Evolutionary conservation across 2,797 vertebrate genomes (phyloP), one percentile per base, ranked within the genome.

Genomic region (Leucoraja ocellata): DNA sequence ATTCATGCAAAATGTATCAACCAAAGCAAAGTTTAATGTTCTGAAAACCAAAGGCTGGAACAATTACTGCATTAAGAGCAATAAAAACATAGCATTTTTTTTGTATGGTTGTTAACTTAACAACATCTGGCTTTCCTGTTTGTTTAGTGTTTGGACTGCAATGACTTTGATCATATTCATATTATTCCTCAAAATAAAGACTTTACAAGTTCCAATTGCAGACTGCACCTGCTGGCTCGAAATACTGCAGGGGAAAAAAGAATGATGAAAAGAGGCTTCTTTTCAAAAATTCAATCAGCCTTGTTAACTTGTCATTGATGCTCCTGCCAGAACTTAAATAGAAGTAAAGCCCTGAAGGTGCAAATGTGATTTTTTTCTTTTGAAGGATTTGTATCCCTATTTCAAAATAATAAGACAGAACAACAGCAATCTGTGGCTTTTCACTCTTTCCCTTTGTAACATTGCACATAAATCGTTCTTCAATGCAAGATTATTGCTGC

Each of bases 131-230:
- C 83, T 63, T 86, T 65, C 61, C 61, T 86, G 83, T 86, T 86
- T 86, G 84, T 88, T 88, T 88, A 88, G 63, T 68, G 10, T 63
- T 68, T 88, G 84, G 61, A 68, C 84, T 68, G n/a, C 61, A 68
- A 88, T n/a, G 84, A 36, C 61, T 88, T 88, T 88, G 84, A 88
- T 88, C 84, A 36, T 68, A 32, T 18, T 36, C 61, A 68, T 61
- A 65, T 88, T 28, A 32, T n/a, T n/a, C 84, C 32, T 88, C 84
- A 88, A 88, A 88, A 88, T 88, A 88, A 88, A 88, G 84, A 68
- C 63, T 88, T 88, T 36, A 88, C n/a, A 88, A 88, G 84, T 88
- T 88, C 63, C 84, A 88, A 68, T 63, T 65, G 63, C 63, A 88
- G 84, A 88, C 84, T 36, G 68, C 23, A 68, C 84, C 84, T 13